phyloP scores from a whole-genome alignment of 1,140 invertebrate genomes.

The Eupristina koningsbergeri region DNA sequence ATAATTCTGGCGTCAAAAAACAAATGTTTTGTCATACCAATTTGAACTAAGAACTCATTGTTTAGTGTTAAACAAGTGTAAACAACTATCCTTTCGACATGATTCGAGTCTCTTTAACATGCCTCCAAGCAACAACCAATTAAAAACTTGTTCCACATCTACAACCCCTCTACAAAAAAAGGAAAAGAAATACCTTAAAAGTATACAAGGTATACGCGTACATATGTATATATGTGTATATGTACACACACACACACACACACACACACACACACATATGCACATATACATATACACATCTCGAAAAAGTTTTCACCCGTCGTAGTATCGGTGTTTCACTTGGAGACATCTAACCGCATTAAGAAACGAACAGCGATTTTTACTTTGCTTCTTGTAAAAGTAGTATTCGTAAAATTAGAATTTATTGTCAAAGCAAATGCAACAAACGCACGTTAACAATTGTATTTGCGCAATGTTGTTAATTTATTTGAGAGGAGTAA shows the following conservation, averaged over 20 bases:
- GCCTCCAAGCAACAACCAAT: neutral
- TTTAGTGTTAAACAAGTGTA: constrained; percentile 19
- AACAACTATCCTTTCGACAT: constrained; percentile 15
- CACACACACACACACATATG: no score
- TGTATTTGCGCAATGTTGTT: neutral
- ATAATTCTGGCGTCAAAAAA: neutral
- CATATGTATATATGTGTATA: no score
- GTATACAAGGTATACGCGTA: no score
- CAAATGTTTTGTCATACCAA: neutral
- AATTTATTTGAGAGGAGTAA: neutral
- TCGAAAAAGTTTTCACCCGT: constrained; percentile 8
- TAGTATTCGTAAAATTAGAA: no score
- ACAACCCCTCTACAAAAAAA: neutral
- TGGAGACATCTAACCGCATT: neutral
- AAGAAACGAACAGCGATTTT: neutral
- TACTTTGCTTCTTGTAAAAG: neutral
- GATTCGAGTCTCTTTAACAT: neutral
- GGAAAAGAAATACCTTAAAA: neutral
- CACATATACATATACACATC: no score
- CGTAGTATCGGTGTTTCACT: neutral
- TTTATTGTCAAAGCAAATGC: no score
- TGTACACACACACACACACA: no score
- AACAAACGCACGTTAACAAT: neutral
- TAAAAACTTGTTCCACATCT: constrained; percentile 28
- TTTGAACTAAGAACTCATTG: neutral